Evolutionary conservation across 1,140 invertebrate species (phyloP).

Genomic region (Drosophila parabipectinata): DNA sequence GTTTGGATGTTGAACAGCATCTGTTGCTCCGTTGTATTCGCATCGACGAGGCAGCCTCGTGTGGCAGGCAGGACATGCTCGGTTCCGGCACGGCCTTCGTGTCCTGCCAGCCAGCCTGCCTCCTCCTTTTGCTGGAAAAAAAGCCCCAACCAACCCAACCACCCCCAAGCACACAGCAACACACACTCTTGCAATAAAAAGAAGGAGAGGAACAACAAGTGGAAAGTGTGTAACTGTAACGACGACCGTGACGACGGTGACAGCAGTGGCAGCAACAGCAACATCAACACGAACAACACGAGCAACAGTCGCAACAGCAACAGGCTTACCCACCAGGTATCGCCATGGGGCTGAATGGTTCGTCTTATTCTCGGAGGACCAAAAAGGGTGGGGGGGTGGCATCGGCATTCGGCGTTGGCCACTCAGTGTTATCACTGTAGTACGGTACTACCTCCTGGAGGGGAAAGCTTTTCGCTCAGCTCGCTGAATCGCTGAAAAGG

Average conservation of each 20-base stretch:
- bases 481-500: conserved; percentile 51
- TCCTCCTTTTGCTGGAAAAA: not conserved
- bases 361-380: not conserved
- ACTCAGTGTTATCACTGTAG: not conserved
- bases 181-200: not conserved
- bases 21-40: conserved; percentile 67
- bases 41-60: conserved; percentile 62
- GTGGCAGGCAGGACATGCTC: conserved; percentile 6
- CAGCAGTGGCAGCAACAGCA: conserved; percentile 11
- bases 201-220: conserved; percentile 61
- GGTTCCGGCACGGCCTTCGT: conserved; percentile 9
- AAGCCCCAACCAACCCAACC: not conserved
- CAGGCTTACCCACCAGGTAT: conserved; percentile 38
- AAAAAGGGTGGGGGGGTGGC: no score
- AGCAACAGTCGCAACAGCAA: conserved; percentile 29
- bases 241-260: conserved; percentile 23
- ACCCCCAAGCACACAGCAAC: not conserved
- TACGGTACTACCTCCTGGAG: conserved; percentile 5
- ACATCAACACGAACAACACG: conserved; percentile 8
- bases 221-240: conserved; percentile 68
- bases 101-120: not conserved
- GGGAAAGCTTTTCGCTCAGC: conserved; percentile 39
- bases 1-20: conserved; percentile 79
- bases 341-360: conserved; percentile 8
- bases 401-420: not conserved